Percentiles rank a stretch among this genome's conserved stretches.
Evolutionary conservation across 2,113 vertebrate genomes (phyloP).

Genomic region (Neogobius melanostomus): DNA sequence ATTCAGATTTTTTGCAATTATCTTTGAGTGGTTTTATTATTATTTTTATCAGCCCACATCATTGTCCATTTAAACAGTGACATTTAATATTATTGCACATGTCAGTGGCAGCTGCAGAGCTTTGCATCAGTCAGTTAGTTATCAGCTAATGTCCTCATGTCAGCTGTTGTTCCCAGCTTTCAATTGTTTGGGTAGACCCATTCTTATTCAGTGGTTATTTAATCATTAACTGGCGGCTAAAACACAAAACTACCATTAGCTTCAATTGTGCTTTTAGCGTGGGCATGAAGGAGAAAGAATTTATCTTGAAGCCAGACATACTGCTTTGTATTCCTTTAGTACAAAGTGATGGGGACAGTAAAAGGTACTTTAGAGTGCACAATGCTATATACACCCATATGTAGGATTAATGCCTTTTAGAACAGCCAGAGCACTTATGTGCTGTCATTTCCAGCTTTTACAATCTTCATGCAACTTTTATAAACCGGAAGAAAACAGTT

Average conservation of each 20-base stretch:
- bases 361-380: neutral
- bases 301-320: neutral
- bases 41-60: constrained; percentile 18
- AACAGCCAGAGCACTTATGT: neutral
- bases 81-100: constrained; percentile 71
- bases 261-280: neutral
- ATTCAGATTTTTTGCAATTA: constrained; percentile 17
- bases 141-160: constrained; percentile 41
- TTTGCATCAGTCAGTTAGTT: constrained; percentile 63
- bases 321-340: neutral
- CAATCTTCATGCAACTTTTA: constrained; percentile 1
- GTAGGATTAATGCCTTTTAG: neutral
- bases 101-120: constrained; percentile 70
- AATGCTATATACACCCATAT: neutral
- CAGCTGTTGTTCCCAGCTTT: constrained; percentile 50
- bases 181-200: constrained; percentile 34
- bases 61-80: constrained; percentile 55
- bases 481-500: neutral
- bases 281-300: neutral
- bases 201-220: neutral
- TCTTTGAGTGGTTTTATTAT: too few relatives aligned
- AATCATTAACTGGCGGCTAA: neutral
- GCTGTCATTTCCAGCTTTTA: neutral
- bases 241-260: neutral
- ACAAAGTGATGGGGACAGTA: neutral